Base-by-base conservation (phyloP, 1,140 invertebrate species). In the Argopecten irradians region DNA sequence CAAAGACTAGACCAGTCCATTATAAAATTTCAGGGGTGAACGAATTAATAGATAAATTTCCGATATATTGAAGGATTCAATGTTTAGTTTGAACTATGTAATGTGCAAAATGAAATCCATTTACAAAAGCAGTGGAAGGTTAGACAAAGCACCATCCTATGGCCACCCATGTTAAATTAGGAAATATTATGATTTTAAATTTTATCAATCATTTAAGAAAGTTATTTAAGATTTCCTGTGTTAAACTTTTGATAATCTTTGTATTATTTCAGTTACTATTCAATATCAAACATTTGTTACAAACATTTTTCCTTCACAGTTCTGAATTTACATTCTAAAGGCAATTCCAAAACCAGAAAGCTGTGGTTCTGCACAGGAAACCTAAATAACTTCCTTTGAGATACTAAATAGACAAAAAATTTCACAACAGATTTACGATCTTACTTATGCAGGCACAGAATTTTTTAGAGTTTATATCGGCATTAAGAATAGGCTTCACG, bases 361-460 rank as follows among this genome's bases (percentile, higher is more conserved):
- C 43, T 11, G 5, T 46, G 9, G 43, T 19, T 46, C 19, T 46
- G 22, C 5, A 71, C 55, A 71, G 22, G 55, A 1, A 28, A 16
- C 16, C 1, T 28, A 71, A 71, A 71, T 71, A 71, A 71, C 55
- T 71, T 71, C 55, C 55, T 71, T 71, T 11, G 28, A 8, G 55
- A 71, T n/a, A 71, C 22, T 83, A 87, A 88, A 89, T 46, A 46
- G 36, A 87, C 82, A 89, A 89, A 85, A 85, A 88, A 87, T 3
- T 28, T 71, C 55, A 71, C 55, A 71, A 71, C 55, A 71, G 55
- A 71, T 71, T 71, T 71, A 71, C 55, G 16, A 28, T 90, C 93
- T 90, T 94, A 94, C 94, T 94, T 93, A 94, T 94, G 87, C 93
- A 93, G 83, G 92, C 92, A 93, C 92, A 93, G 91, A 94, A 94